Percentiles rank a stretch among this genome's conserved stretches.
phyloP scores from a whole-genome alignment of 2,888 invertebrate species.

The Biston stratarius region DNA sequence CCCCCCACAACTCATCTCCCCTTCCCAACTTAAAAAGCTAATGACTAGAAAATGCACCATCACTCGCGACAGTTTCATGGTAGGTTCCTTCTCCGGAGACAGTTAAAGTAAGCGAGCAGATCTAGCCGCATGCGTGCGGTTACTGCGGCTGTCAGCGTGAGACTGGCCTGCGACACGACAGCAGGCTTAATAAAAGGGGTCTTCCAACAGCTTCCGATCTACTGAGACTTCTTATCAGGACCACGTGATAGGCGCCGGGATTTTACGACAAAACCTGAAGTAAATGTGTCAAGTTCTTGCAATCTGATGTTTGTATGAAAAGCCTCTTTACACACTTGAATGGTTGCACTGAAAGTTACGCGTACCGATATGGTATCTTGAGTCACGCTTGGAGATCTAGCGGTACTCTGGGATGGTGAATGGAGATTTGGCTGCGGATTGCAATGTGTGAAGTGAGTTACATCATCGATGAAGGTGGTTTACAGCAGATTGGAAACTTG shows the following conservation, averaged over 20 bases:
- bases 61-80: slow-evolving; percentile 64
- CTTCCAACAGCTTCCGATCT: slow-evolving; percentile 13
- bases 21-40: slow-evolving; percentile 65
- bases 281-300: slow-evolving; percentile 33
- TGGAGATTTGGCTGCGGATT: background rate
- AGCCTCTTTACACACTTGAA: slow-evolving; percentile 1
- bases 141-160: slow-evolving; percentile 52
- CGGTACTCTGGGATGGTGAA: background rate
- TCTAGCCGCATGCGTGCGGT: slow-evolving; percentile 76
- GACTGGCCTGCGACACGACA: slow-evolving; percentile 55
- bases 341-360: background rate
- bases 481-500: background rate
- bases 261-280: slow-evolving; percentile 8
- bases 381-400: too few species aligned
- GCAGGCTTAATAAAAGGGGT: slow-evolving; percentile 33
- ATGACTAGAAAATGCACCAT: slow-evolving; percentile 69
- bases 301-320: slow-evolving; percentile 2
- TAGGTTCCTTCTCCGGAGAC: slow-evolving; percentile 68
- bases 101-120: slow-evolving; percentile 70
- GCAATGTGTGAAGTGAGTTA: background rate
- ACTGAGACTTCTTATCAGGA: slow-evolving; percentile 20
- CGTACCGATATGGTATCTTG: background rate
- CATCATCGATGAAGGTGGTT: slow-evolving; percentile 4
- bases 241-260: slow-evolving; percentile 18
- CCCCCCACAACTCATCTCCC: slow-evolving; percentile 71